Percentiles rank a stretch among this genome's conserved stretches.
Conservation (phyloP, 2,888 invertebrate genomes). For the Napeogenes inachia region DNA sequence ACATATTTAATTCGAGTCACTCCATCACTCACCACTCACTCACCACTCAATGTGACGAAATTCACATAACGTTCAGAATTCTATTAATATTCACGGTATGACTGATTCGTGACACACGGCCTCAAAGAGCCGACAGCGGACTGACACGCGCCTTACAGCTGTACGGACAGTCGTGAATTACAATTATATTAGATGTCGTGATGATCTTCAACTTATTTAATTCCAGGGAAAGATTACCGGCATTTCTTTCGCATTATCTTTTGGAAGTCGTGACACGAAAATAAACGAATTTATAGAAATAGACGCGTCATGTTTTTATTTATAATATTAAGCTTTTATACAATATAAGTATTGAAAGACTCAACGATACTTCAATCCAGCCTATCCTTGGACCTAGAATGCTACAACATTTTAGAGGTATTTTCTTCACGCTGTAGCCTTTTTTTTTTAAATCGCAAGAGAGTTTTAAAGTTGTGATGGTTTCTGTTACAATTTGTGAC, state of each 20-base stretch:
- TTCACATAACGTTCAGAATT: constrained; percentile 6
- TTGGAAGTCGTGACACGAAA: too few species aligned
- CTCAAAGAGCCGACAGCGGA: constrained; percentile 31
- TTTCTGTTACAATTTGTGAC: too few species aligned
- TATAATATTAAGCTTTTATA: too few species aligned
- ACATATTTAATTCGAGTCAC: background rate
- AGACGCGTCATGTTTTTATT: too few species aligned
- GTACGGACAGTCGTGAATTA: constrained; percentile 20
- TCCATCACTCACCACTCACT: background rate
- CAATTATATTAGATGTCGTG: constrained; percentile 22
- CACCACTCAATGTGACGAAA: constrained; percentile 2
- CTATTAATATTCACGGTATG: constrained; percentile 26
- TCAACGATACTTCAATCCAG: too few species aligned
- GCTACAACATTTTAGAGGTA: too few species aligned
- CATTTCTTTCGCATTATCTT: background rate
- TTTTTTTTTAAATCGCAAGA: too few species aligned
- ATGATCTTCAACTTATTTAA: constrained; percentile 7
- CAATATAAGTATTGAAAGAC: too few species aligned
- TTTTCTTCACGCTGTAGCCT: too few species aligned
- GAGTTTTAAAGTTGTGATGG: too few species aligned
- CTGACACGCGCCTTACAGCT: constrained; percentile 28
- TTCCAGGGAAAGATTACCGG: constrained; percentile 1
- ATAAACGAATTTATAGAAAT: too few species aligned
- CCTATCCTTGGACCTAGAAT: too few species aligned
- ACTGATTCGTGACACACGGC: constrained; percentile 20